Evolutionary conservation across 2,888 invertebrate species (phyloP).

Genomic region (Conops quadrifasciatus): DNA sequence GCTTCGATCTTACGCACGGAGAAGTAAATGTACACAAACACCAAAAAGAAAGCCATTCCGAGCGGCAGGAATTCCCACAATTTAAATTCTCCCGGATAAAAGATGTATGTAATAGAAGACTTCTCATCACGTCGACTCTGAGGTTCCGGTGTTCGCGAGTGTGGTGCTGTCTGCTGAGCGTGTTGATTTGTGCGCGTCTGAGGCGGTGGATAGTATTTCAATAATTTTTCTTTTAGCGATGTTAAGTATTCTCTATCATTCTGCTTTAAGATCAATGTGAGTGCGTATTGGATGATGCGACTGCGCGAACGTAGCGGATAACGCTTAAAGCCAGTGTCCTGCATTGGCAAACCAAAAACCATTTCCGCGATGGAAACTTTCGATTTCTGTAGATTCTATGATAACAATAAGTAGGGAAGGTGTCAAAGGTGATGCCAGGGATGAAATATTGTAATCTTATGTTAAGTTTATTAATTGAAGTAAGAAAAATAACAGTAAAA

Average conservation of each 20-base stretch:
- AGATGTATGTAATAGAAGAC: constrained; percentile 71
- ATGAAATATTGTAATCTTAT: no score
- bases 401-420: no score
- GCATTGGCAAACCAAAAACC: constrained; percentile 89
- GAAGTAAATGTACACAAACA: constrained; percentile 94
- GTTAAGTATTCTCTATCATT: constrained; percentile 81
- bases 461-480: no score
- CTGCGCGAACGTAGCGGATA: constrained; percentile 86
- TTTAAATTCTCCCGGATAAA: constrained; percentile 90
- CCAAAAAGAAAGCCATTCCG: constrained; percentile 81
- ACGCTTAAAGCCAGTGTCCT: constrained; percentile 88
- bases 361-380: constrained; percentile 88
- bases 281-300: constrained; percentile 86
- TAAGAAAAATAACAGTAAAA: no score
- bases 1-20: constrained; percentile 90
- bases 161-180: constrained; percentile 42
- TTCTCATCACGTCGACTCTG: constrained; percentile 49
- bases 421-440: no score
- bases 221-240: constrained; percentile 76
- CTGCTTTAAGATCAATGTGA: constrained; percentile 85
- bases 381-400: constrained; percentile 81
- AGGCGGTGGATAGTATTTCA: constrained; percentile 77
- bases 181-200: constrained; percentile 57
- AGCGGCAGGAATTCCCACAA: constrained; percentile 86
- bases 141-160: constrained; percentile 33